A percentile compares a stretch with the other conserved stretches of the same genome.
Evolutionary conservation across 1,140 invertebrate genomes (phyloP).

Genomic region (Zaprionus gabonicus): DNA sequence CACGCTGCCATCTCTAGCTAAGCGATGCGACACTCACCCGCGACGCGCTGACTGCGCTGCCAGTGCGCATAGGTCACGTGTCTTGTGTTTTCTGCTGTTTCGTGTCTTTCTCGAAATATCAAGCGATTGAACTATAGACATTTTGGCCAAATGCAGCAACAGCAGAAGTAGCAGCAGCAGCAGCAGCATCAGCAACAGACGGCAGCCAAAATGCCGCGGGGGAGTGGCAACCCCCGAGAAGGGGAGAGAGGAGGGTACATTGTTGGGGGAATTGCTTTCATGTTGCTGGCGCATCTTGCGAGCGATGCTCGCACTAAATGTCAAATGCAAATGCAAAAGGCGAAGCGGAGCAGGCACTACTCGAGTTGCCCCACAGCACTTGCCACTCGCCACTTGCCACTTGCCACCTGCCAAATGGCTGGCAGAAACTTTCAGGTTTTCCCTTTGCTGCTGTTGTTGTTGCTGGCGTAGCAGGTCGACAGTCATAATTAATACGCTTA

Average conservation of each 20-base stretch:
- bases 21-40: slow-evolving; percentile 12
- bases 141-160: slow-evolving; percentile 75
- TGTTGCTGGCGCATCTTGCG: slow-evolving; percentile 63
- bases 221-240: slow-evolving; percentile 2
- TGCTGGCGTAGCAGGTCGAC: slow-evolving; percentile 28
- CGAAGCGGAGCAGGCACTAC: slow-evolving; percentile 30
- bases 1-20: slow-evolving; percentile 34
- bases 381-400: slow-evolving; percentile 38
- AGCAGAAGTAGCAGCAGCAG: slow-evolving; percentile 39
- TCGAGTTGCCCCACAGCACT: slow-evolving; percentile 22
- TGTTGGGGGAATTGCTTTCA: slow-evolving; percentile 38
- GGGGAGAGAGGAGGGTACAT: not conserved
- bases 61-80: slow-evolving; percentile 71
- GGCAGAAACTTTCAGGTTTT: slow-evolving; percentile 47
- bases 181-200: slow-evolving; percentile 9
- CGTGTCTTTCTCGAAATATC: slow-evolving; percentile 71
- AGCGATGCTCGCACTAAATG: slow-evolving; percentile 54
- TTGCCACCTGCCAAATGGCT: slow-evolving; percentile 64
- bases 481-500: slow-evolving; percentile 80
- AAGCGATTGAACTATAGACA: slow-evolving; percentile 82
- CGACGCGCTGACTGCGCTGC: slow-evolving; percentile 12
- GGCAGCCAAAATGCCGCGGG: slow-evolving; percentile 11
- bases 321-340: slow-evolving; percentile 78
- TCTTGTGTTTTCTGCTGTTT: slow-evolving; percentile 47
- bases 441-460: slow-evolving; percentile 21